Evolutionary conservation across 2,113 vertebrate genomes (phyloP).

Genomic region (Seriola rivoliana): DNA sequence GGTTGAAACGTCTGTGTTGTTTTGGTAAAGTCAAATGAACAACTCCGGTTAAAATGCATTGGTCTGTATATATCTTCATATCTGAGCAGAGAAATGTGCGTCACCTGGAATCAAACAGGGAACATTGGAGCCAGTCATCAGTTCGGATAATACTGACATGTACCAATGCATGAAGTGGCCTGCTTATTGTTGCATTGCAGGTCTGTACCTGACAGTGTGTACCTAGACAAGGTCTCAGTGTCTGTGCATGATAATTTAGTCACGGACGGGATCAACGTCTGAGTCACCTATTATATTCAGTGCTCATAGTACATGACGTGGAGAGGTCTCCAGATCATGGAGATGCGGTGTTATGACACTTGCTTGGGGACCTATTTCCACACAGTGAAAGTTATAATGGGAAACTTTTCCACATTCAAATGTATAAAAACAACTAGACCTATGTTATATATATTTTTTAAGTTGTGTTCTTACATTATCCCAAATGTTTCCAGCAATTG

Average conservation of each 20-base stretch:
- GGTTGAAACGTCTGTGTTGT: too few species aligned
- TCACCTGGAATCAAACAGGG: constrained; percentile 35
- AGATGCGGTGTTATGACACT: background rate
- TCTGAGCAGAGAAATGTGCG: constrained; percentile 26
- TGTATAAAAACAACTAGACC: too few species aligned
- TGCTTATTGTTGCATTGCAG: constrained; percentile 28
- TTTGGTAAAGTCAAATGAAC: too few species aligned
- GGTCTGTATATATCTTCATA: background rate
- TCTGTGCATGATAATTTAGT: constrained; percentile 65
- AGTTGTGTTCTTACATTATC: too few species aligned
- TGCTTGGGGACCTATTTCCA: too few species aligned
- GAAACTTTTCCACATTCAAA: too few species aligned
- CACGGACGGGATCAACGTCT: constrained; percentile 54
- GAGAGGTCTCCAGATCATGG: constrained; percentile 11
- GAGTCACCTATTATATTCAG: constrained; percentile 47
- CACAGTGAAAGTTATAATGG: too few species aligned
- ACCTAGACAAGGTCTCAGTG: constrained; percentile 49
- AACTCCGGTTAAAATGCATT: too few species aligned
- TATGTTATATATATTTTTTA: too few species aligned
- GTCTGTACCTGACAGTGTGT: constrained; percentile 51
- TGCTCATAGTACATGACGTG: constrained; percentile 14
- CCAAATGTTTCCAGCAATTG: too few species aligned
- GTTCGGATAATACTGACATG: constrained; percentile 48
- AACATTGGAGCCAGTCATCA: constrained; percentile 36
- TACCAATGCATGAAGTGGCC: constrained; percentile 64